Evolutionary conservation across 2,888 invertebrate species (phyloP).

Genomic region (Leptogaster cylindrica): DNA sequence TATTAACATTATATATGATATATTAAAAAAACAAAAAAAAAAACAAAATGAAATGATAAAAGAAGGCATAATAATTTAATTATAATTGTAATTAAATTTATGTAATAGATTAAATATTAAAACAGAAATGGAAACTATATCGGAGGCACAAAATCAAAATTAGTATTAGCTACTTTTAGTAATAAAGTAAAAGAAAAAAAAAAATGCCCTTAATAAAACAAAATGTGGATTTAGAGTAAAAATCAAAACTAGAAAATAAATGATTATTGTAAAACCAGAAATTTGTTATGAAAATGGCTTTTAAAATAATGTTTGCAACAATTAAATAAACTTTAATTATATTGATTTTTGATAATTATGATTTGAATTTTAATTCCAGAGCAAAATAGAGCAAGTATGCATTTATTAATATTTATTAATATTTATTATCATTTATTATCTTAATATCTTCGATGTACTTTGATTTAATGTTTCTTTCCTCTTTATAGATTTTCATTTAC

Average conservation of each 20-base stretch:
- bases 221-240: neutral
- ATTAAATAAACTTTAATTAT: no score
- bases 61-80: constrained; percentile 37
- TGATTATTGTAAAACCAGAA: neutral
- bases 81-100: constrained; percentile 34
- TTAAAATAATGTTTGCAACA: neutral
- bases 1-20: constrained; percentile 43
- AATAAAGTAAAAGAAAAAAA: constrained; percentile 18
- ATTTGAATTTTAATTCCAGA: no score
- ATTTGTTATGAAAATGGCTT: constrained; percentile 17
- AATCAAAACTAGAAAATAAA: neutral
- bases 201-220: constrained; percentile 3
- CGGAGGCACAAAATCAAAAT: constrained; percentile 49
- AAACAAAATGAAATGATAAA: constrained; percentile 31
- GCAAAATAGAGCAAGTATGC: no score
- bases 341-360: no score
- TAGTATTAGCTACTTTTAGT: constrained; percentile 44
- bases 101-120: constrained; percentile 37
- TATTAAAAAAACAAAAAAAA: constrained; percentile 37
- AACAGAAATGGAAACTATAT: constrained; percentile 42
- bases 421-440: no score
- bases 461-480: no score
- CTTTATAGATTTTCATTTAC: no score
- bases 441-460: no score
- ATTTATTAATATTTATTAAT: no score